Base-by-base conservation (phyloP, 2,888 invertebrate genomes). In the Agrochola macilenta region DNA sequence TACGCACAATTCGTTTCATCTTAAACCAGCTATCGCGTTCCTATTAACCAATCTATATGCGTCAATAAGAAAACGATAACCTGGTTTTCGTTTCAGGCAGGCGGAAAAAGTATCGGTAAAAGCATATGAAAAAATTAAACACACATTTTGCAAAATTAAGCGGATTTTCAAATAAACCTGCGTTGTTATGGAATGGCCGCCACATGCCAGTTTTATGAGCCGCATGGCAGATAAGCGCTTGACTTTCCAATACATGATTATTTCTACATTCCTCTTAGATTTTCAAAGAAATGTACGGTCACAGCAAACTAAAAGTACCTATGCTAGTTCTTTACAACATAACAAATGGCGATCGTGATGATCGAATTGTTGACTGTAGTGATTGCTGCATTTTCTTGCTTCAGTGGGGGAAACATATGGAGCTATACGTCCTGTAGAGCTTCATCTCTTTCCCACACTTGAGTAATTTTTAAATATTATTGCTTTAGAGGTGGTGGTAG, bases 141-240 rank as follows among this genome's bases (percentile, higher is more conserved):
- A 7, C n/a, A 49, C 12, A 46, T 60, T 81, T 68, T 70, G 35
- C 26, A 61, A 58, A 81, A 35, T 49, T 57, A 65, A n/a, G n/a
- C 52, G 52, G 43, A 30, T 54, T 83, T 72, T 72, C 20, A 63
- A 58, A 69, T 61, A 82, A 85, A 77, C 60, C 65, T 58, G 35
- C 26, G 64, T 71, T 68, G 30, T 65, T 72, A 75, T 77, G 64
- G 14, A 70, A 61, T 76, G 17, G 52, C n/a, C 23, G 46, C 61
- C 39, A 43, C n/a, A 57, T 30, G 64, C 26, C 23, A 84, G 81
- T 85, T 87, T 87, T 75, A 85, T 75, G 85, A 84, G 73, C 69
- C 66, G 74, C 57, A 69, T 54, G 60, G 39, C 46, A 84, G 84
- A 87, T 85, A 84, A 85, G 85, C 72, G 49, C 11, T 74, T 75